Conservation (phyloP, 2,888 invertebrate genomes). For the Latheticus oryzae region DNA sequence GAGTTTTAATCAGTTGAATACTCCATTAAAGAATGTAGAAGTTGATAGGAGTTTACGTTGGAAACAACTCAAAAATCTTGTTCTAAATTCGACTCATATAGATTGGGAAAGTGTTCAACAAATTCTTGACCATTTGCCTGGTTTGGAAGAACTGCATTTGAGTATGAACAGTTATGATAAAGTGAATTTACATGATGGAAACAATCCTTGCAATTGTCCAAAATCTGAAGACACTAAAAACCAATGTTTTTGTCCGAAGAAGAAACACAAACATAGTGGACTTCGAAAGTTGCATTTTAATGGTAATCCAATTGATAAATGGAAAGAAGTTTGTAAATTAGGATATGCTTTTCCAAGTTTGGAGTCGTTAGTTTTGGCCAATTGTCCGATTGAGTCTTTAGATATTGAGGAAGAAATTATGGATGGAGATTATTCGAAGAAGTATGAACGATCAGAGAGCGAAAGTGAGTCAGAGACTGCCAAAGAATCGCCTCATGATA, state of each 20-base stretch:
- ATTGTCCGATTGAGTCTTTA: slow-evolving; percentile 79
- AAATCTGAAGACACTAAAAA: slow-evolving; percentile 48
- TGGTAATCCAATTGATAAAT: slow-evolving; percentile 85
- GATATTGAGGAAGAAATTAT: slow-evolving; percentile 55
- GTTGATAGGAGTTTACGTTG: slow-evolving; percentile 62
- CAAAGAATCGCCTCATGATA: slow-evolving; percentile 72
- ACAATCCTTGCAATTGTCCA: slow-evolving; percentile 52
- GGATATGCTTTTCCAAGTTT: slow-evolving; percentile 88
- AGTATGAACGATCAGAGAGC: slow-evolving; percentile 67
- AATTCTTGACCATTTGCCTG: slow-evolving; percentile 80
- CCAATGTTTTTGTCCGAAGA: slow-evolving; percentile 50
- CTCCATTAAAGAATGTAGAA: slow-evolving; percentile 70
- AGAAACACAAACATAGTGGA: slow-evolving; percentile 69
- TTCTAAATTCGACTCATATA: slow-evolving; percentile 88
- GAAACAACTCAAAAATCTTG: slow-evolving; percentile 79
- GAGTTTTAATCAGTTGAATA: slow-evolving; percentile 87
- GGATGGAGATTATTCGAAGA: slow-evolving; percentile 39
- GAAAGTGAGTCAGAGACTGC: slow-evolving; percentile 68
- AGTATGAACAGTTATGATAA: slow-evolving; percentile 89
- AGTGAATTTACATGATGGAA: slow-evolving; percentile 73
- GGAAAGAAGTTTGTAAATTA: slow-evolving; percentile 85
- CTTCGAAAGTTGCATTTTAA: slow-evolving; percentile 88
- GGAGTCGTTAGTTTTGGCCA: slow-evolving; percentile 86
- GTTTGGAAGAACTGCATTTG: slow-evolving; percentile 90
- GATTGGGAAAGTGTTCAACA: slow-evolving; percentile 86